These are phyloP conservation scores for Brachyrhaphis roseni DNA, from an alignment of 2,797 vertebrate species.

Conservation along the genomic window DNA sequence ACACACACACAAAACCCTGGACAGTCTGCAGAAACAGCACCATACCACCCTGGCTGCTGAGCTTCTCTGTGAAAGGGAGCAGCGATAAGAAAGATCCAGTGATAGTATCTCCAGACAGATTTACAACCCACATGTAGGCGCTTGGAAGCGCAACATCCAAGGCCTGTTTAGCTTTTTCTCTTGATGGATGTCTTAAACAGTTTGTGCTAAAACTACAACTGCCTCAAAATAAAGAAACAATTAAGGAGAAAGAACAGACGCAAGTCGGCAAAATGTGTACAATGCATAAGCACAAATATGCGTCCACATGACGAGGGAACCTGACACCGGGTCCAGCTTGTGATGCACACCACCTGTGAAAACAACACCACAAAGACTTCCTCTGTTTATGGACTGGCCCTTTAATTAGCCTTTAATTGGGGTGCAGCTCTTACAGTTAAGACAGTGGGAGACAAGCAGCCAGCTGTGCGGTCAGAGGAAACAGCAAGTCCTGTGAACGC, in stretches of 20 bases:
- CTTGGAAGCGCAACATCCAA: conserved; percentile 20
- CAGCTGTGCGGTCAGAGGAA: conserved; percentile 43
- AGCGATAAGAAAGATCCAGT: conserved; percentile 16
- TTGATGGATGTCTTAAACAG: conserved; percentile 29
- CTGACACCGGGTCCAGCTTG: conserved; percentile 68
- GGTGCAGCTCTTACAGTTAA: conserved; percentile 45
- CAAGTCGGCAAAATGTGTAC: conserved; percentile 4
- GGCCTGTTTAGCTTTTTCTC: conserved; percentile 18
- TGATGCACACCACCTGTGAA: conserved; percentile 74
- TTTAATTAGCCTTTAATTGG: conserved; percentile 79
- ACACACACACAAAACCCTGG: not conserved
- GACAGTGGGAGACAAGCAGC: conserved; percentile 45
- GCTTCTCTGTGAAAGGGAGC: conserved; percentile 11
- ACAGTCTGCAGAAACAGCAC: conserved; percentile 1
- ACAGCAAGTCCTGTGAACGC: not conserved
- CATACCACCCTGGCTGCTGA: not conserved
- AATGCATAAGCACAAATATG: conserved; percentile 17
- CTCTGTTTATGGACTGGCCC: conserved; percentile 66
- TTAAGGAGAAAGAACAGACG: conserved; percentile 22
- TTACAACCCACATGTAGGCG: conserved; percentile 1
- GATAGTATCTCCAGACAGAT: conserved; percentile 22
- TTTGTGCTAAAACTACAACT: not conserved
- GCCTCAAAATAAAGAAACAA: conserved; percentile 8
- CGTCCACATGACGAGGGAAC: conserved; percentile 51
- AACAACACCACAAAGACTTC: conserved; percentile 75